These are phyloP conservation scores for Ploceus nigricollis DNA, from an alignment of 2,113 vertebrate species.

Conservation along the genomic window DNA sequence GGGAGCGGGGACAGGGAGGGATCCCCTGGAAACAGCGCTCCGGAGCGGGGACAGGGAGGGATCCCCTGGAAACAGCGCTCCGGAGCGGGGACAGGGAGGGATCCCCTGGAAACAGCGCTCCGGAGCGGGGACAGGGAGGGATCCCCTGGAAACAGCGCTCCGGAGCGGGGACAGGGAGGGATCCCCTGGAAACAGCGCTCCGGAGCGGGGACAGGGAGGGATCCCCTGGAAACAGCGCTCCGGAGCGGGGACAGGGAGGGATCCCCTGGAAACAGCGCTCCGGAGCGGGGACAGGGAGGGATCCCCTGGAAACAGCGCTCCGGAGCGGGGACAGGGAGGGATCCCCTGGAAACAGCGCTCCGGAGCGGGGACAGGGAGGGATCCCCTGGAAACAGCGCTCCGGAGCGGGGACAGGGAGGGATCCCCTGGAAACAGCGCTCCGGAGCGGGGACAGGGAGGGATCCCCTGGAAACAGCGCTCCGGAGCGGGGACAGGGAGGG, in stretches of 20 bases:
- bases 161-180: too few relatives aligned
- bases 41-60: too few relatives aligned
- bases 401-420: not conserved
- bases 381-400: too few relatives aligned
- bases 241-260: not conserved
- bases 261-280: not conserved
- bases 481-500: too few relatives aligned
- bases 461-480: too few relatives aligned
- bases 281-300: too few relatives aligned
- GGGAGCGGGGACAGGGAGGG: not conserved
- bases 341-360: not conserved
- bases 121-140: not conserved
- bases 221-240: not conserved
- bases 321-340: not conserved
- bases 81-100: not conserved
- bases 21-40: too few relatives aligned
- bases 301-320: too few relatives aligned
- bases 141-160: not conserved
- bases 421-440: not conserved
- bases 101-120: not conserved
- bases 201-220: not conserved
- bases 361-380: too few relatives aligned
- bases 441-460: too few relatives aligned
- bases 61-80: fast-evolving
- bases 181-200: not conserved